phyloP scores from a whole-genome alignment of 1,140 invertebrate genomes.

The Drosophila sproati region DNA sequence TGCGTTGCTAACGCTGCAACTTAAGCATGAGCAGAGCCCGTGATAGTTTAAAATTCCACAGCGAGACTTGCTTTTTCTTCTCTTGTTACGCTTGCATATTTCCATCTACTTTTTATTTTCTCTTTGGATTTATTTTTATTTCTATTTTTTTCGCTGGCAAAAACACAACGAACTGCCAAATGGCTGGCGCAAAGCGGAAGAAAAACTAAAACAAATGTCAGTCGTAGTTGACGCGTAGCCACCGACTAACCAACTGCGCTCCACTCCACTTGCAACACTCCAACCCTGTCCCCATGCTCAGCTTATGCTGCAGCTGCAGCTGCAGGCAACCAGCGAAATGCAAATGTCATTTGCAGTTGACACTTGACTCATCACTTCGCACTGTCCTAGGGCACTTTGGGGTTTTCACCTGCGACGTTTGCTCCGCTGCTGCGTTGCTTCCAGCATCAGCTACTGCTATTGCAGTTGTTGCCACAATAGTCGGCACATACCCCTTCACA shows the following conservation, averaged over 20 bases:
- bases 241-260: constrained; percentile 40
- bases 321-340: constrained; percentile 72
- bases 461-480: constrained; percentile 66
- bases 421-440: constrained; percentile 49
- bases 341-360: constrained; percentile 83
- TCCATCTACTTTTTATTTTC: constrained; percentile 35
- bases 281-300: neutral
- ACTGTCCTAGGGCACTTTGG: constrained; percentile 81
- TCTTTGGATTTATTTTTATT: constrained; percentile 10
- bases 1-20: constrained; percentile 9
- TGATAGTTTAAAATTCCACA: constrained; percentile 73
- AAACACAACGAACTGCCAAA: constrained; percentile 79
- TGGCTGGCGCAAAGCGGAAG: constrained; percentile 80
- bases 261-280: constrained; percentile 7
- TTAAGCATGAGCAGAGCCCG: constrained; percentile 56
- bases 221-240: constrained; percentile 81
- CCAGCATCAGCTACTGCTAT: neutral
- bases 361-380: constrained; percentile 83
- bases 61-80: constrained; percentile 25
- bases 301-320: constrained; percentile 14
- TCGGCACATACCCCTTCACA: constrained; percentile 28
- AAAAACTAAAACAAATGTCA: constrained; percentile 84
- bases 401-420: constrained; percentile 73
- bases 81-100: constrained; percentile 65
- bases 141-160: constrained; percentile 27